Evolutionary conservation across 2,888 invertebrate species (phyloP).

Genomic region (Entomobrya proxima): DNA sequence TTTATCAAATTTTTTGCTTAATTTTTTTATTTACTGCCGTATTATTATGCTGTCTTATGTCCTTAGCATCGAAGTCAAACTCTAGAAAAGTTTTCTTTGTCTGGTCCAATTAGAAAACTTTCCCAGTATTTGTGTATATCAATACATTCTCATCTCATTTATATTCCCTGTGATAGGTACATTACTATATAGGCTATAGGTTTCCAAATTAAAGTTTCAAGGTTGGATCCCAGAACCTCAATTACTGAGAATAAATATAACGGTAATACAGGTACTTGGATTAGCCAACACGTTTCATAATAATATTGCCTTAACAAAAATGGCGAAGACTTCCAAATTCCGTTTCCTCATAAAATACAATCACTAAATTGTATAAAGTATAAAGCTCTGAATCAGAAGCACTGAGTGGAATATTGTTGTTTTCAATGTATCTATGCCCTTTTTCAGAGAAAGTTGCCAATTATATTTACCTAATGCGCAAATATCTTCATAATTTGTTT

Average conservation of each 20-base stretch:
- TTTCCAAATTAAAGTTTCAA: not conserved
- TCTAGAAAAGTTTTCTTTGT: not conserved
- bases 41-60: not conserved
- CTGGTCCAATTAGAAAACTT: not conserved
- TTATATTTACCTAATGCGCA: no score
- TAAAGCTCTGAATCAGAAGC: no score
- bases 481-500: no score
- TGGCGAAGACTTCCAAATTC: no score
- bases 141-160: not conserved
- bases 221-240: not conserved
- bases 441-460: no score
- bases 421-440: no score
- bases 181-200: no score
- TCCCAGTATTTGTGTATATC: not conserved
- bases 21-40: not conserved
- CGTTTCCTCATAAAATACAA: no score
- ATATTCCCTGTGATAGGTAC: not conserved
- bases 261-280: no score
- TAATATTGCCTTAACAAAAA: not conserved
- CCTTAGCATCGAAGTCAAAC: not conserved
- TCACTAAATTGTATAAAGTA: no score
- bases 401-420: no score
- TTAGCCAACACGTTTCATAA: not conserved
- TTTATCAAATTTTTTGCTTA: not conserved
- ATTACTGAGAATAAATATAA: not conserved